A percentile compares a stretch with the other conserved stretches of the same genome.
phyloP scores from a whole-genome alignment of 2,113 vertebrate species.

The Mixornis gularis region DNA sequence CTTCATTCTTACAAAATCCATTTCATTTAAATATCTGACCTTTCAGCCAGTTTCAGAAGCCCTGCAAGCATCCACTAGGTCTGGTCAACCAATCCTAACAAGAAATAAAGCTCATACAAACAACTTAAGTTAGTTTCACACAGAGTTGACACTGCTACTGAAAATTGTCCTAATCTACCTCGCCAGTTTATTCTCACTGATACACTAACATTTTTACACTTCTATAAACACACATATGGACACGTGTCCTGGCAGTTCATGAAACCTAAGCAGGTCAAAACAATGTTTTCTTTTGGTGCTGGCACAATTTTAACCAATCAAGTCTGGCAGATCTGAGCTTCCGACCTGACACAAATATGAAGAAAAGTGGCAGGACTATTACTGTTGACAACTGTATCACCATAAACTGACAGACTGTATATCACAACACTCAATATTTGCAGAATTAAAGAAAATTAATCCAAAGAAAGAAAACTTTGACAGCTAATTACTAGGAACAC shows the following conservation, averaged over 20 bases:
- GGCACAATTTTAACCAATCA: background rate
- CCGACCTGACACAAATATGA: background rate
- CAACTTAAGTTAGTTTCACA: background rate
- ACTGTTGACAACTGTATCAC: background rate
- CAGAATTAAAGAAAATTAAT: background rate
- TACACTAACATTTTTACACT: background rate
- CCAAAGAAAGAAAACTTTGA: background rate
- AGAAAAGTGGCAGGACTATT: background rate
- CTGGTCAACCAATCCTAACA: background rate
- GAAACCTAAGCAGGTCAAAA: background rate
- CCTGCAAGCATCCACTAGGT: background rate
- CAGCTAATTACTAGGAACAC: background rate
- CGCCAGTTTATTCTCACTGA: background rate
- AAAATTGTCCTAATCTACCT: background rate
- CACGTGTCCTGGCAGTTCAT: accelerated
- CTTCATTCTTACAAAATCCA: background rate
- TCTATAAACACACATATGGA: background rate
- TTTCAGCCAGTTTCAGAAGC: background rate
- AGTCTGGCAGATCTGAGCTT: background rate
- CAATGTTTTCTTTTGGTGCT: background rate
- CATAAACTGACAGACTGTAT: background rate
- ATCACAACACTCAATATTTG: background rate
- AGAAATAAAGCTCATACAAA: background rate
- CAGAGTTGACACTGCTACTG: background rate
- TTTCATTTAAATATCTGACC: background rate